These are phyloP conservation scores for Melanostigma gelatinosum DNA, from an alignment of 2,113 vertebrate genomes.

Conservation along the genomic window DNA sequence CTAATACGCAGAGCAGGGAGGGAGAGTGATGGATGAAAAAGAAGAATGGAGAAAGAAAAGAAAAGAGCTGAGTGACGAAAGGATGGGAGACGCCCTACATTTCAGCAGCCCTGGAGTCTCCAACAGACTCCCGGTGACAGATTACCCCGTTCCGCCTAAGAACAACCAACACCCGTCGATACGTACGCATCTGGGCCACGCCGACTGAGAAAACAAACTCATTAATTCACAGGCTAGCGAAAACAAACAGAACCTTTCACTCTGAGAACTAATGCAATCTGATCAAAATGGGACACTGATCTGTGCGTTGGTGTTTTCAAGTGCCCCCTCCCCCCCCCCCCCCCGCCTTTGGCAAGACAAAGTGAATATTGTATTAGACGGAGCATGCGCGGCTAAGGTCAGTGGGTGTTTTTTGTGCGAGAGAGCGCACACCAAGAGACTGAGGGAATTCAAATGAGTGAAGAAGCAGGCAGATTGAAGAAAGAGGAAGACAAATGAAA, in stretches of 20 bases:
- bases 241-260: conserved; percentile 72
- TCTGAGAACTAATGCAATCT: conserved; percentile 48
- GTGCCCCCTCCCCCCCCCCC: conserved; percentile 7
- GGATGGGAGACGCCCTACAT: conserved; percentile 54
- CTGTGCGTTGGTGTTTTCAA: conserved; percentile 48
- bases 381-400: conserved; percentile 33
- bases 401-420: conserved; percentile 17
- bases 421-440: conserved; percentile 14
- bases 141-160: conserved; percentile 55
- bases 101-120: conserved; percentile 36
- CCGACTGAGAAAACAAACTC: conserved; percentile 71
- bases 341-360: conserved; percentile 42
- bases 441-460: conserved; percentile 37
- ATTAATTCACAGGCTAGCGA: conserved; percentile 71
- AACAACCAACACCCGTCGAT: conserved; percentile 52
- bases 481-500: conserved; percentile 45
- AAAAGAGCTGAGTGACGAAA: conserved; percentile 54
- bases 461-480: conserved; percentile 37
- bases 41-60: conserved; percentile 29
- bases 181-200: conserved; percentile 51
- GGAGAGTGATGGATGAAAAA: conserved; percentile 43
- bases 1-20: conserved; percentile 9
- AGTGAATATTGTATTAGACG: conserved; percentile 56
- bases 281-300: conserved; percentile 53
- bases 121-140: conserved; percentile 57